Percentiles rank a stretch among this genome's conserved stretches.
Conservation (phyloP, 2,113 vertebrate species). For the Alosa alosa region DNA sequence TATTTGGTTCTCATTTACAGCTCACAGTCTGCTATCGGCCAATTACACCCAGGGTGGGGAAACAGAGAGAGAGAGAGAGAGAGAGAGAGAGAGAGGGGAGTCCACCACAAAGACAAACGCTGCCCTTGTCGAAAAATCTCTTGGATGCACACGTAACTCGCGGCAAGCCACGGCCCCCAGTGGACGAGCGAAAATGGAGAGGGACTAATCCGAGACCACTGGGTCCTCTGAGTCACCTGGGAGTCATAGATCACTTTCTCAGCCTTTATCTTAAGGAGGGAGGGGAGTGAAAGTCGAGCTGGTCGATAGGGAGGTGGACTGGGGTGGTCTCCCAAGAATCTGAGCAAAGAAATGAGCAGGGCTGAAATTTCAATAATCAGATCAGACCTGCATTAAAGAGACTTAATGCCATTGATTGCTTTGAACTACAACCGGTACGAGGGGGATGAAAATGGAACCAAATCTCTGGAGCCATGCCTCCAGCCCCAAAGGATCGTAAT, state of each 20-base stretch:
- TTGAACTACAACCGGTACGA: conserved; percentile 49
- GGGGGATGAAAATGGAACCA: conserved; percentile 39
- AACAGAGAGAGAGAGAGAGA: not conserved
- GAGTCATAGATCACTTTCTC: conserved; percentile 45
- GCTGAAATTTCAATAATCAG: conserved; percentile 68
- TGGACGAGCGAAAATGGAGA: conserved; percentile 23
- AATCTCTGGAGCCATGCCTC: not conserved
- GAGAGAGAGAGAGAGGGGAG: not conserved
- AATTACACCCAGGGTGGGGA: conserved; percentile 2
- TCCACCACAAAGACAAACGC: not conserved
- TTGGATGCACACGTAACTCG: not conserved
- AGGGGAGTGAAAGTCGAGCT: conserved; percentile 28
- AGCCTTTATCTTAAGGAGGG: conserved; percentile 40
- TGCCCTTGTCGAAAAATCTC: conserved; percentile 24
- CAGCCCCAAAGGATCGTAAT: not conserved
- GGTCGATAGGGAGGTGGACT: conserved; percentile 34
- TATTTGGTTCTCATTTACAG: conserved; percentile 15
- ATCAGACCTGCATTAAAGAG: conserved; percentile 60
- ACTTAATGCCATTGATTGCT: conserved; percentile 66
- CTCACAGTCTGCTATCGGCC: conserved; percentile 4
- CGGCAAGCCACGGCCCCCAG: conserved; percentile 11
- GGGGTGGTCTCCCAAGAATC: conserved; percentile 27
- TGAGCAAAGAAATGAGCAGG: conserved; percentile 26
- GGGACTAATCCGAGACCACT: conserved; percentile 28
- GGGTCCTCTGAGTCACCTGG: not conserved